Percentiles rank a stretch among this genome's conserved stretches.
These are phyloP conservation scores for Semicossyphus pulcher DNA, from an alignment of 2,113 vertebrate species.

Conservation along the genomic window DNA sequence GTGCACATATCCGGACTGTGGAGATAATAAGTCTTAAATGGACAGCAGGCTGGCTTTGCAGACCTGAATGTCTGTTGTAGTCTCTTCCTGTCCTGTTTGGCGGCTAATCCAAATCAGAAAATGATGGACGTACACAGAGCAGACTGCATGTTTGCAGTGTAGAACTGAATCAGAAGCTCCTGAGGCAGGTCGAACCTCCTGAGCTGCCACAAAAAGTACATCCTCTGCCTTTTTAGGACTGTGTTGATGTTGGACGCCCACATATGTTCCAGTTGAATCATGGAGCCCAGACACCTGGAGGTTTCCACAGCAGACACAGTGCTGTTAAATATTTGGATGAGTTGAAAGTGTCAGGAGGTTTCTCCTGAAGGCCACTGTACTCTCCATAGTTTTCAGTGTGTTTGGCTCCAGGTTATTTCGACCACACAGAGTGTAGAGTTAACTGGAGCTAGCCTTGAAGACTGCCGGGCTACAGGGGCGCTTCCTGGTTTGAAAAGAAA, in stretches of 20 bases:
- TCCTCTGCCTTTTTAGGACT: no score
- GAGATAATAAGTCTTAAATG: no score
- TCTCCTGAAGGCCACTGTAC: not conserved
- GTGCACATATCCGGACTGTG: no score
- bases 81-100: not conserved
- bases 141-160: not conserved
- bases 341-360: not conserved
- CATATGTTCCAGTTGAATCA: not conserved
- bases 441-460: not conserved
- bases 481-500: no score
- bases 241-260: not conserved
- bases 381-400: not conserved
- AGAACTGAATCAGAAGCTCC: not conserved
- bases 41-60: not conserved
- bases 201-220: not conserved
- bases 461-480: not conserved
- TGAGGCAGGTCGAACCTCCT: not conserved
- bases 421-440: slow-evolving; percentile 39
- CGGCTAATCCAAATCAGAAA: not conserved
- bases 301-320: not conserved
- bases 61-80: not conserved
- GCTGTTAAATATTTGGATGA: not conserved
- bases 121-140: not conserved
- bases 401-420: not conserved
- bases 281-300: not conserved